Evolutionary conservation across 2,797 vertebrate genomes (phyloP).

Genomic region (Muraenolepis orangiensis): DNA sequence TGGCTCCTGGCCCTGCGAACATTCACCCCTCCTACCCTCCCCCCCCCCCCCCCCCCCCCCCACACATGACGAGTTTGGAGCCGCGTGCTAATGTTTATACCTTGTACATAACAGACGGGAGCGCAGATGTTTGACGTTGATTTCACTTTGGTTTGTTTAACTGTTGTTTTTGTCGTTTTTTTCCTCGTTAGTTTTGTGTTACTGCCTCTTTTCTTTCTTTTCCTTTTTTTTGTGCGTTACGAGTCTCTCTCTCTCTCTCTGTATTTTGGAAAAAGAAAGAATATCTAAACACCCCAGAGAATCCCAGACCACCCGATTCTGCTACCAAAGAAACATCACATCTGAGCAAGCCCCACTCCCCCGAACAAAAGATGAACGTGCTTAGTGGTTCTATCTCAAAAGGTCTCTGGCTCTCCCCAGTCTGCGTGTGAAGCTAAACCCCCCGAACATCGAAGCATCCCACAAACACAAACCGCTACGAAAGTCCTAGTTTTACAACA

Average conservation of each 20-base stretch:
- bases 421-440: slow-evolving; percentile 47
- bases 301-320: slow-evolving; percentile 78
- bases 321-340: slow-evolving; percentile 94
- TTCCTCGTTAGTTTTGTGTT: slow-evolving; percentile 55
- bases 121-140: slow-evolving; percentile 53
- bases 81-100: slow-evolving; percentile 71
- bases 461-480: not conserved
- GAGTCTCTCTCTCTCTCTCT: slow-evolving; percentile 77
- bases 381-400: too few species aligned
- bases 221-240: slow-evolving; percentile 73
- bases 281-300: slow-evolving; percentile 48
- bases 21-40: not conserved
- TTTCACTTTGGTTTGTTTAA: slow-evolving; percentile 36
- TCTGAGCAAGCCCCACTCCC: slow-evolving; percentile 56
- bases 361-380: too few species aligned
- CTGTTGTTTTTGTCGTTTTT: slow-evolving; percentile 33
- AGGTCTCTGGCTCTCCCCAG: slow-evolving; percentile 16
- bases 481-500: not conserved
- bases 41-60: slow-evolving; percentile 18
- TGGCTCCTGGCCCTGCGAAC: not conserved
- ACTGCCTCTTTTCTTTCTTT: slow-evolving; percentile 65
- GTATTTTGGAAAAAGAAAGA: slow-evolving; percentile 44
- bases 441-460: not conserved
- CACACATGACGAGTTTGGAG: slow-evolving; percentile 79
- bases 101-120: slow-evolving; percentile 72